Conservation (phyloP, 2,113 vertebrate genomes). For the Thalassoma bifasciatum region DNA sequence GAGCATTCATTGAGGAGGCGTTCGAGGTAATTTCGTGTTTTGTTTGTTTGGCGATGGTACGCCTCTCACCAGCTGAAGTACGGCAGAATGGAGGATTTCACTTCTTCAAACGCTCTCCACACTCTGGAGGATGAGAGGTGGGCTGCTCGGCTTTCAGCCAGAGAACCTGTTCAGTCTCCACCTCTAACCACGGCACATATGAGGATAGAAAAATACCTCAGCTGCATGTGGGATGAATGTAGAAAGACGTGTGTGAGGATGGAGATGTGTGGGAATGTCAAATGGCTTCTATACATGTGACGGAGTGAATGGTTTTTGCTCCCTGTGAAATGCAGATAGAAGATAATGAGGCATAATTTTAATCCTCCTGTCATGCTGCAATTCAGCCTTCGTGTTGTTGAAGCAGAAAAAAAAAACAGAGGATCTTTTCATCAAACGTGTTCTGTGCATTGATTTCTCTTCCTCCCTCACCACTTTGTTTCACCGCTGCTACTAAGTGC, state of each 20-base stretch:
- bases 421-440: neutral
- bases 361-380: neutral
- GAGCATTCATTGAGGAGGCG: constrained; percentile 17
- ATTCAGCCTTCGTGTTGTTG: neutral
- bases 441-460: constrained; percentile 21
- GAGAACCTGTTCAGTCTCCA: neutral
- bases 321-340: constrained; percentile 21
- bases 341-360: constrained; percentile 15
- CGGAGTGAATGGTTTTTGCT: neutral
- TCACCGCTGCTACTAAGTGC: neutral
- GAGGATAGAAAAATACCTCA: neutral
- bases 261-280: neutral
- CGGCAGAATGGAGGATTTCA: constrained; percentile 14
- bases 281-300: neutral
- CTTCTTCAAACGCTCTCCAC: constrained; percentile 9
- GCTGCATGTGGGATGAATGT: constrained; percentile 9
- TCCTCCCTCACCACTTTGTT: constrained; percentile 5
- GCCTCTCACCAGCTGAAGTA: constrained; percentile 17
- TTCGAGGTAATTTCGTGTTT: constrained; percentile 10
- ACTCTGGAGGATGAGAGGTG: constrained; percentile 18
- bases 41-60: neutral
- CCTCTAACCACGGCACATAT: neutral
- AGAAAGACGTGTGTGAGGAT: neutral
- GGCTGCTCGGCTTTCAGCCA: constrained; percentile 8
- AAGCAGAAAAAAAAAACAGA: neutral